Evolutionary conservation across 2,113 vertebrate species (phyloP).

Genomic region (Corydoras sp.): DNA sequence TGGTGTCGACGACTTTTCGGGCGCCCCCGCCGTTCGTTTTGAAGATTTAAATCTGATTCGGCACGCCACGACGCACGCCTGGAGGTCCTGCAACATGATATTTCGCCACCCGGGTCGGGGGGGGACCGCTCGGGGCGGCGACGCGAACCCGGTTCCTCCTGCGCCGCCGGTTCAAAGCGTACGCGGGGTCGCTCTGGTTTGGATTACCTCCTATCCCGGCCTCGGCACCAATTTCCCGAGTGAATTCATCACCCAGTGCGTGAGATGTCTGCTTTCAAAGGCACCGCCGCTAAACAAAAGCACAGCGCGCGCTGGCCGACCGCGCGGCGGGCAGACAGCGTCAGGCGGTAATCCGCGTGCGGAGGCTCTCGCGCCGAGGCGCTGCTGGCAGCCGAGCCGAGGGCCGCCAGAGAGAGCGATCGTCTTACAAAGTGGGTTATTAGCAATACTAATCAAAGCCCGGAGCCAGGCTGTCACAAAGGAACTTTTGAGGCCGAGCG

Average conservation of each 20-base stretch:
- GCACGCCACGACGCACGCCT: neutral
- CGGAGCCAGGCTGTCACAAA: slow-evolving; percentile 30
- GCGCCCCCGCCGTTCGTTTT: too few species aligned
- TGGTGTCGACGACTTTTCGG: too few species aligned
- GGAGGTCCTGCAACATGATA: neutral
- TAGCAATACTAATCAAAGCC: slow-evolving; percentile 33
- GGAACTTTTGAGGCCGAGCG: slow-evolving; percentile 26
- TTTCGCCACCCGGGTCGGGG: neutral
- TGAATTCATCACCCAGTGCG: slow-evolving; percentile 21
- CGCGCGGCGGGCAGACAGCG: slow-evolving; percentile 20
- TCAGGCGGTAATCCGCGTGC: slow-evolving; percentile 21
- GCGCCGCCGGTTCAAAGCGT: slow-evolving; percentile 30
- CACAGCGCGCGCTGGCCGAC: slow-evolving; percentile 18
- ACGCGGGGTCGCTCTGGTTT: slow-evolving; percentile 23
- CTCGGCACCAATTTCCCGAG: slow-evolving; percentile 26
- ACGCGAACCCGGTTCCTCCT: slow-evolving; percentile 22
- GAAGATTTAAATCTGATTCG: too few species aligned
- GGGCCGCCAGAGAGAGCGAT: neutral
- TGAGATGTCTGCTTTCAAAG: slow-evolving; percentile 39
- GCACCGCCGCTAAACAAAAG: slow-evolving; percentile 20
- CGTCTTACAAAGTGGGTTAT: slow-evolving; percentile 35
- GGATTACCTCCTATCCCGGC: neutral
- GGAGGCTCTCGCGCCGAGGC: slow-evolving; percentile 19
- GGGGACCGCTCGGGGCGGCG: slow-evolving; percentile 1
- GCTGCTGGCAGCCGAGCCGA: neutral